Evolutionary conservation across 2,797 vertebrate genomes (phyloP).

Genomic region (Coregonus sp.): DNA sequence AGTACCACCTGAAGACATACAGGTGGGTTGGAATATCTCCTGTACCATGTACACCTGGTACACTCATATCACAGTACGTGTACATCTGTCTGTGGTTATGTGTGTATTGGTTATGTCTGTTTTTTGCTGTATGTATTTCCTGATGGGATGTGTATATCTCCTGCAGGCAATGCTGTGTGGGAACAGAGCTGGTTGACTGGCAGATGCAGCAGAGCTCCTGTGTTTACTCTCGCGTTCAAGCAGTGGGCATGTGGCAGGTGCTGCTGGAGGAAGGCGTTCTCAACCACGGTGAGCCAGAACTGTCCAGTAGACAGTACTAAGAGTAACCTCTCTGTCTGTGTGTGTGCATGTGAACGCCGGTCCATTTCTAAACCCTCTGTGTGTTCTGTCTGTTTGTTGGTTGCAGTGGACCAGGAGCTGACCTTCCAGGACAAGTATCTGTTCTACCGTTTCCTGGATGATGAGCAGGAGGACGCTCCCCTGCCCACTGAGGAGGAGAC

Average conservation of each 20-base stretch:
- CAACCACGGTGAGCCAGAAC: conserved; percentile 86
- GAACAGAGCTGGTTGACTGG: conserved; percentile 97
- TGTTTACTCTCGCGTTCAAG: conserved; percentile 90
- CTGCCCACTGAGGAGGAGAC: conserved; percentile 88
- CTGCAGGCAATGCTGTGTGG: conserved; percentile 93
- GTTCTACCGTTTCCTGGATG: conserved; percentile 97
- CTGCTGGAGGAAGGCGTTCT: conserved; percentile 94
- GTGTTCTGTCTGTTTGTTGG: not conserved
- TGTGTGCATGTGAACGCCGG: not conserved
- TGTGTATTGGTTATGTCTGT: conserved; percentile 5
- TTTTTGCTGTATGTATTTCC: not conserved
- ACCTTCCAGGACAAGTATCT: conserved; percentile 98
- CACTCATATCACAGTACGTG: not conserved
- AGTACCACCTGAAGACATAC: conserved; percentile 96
- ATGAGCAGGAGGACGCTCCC: conserved; percentile 85
- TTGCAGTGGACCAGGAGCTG: conserved; percentile 90
- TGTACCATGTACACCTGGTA: not conserved
- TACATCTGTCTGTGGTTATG: not conserved
- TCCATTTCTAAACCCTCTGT: not conserved
- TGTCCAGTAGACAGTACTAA: not conserved
- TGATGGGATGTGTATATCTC: conserved; percentile 17
- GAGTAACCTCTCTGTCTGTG: conserved; percentile 5
- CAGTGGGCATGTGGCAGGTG: conserved; percentile 98
- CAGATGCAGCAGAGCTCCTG: conserved; percentile 93
- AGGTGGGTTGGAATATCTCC: conserved; percentile 71